These are phyloP conservation scores for Bergia sp. DNA, from an alignment of 92 coral and sea anemone genomes.

Conservation along the genomic window DNA sequence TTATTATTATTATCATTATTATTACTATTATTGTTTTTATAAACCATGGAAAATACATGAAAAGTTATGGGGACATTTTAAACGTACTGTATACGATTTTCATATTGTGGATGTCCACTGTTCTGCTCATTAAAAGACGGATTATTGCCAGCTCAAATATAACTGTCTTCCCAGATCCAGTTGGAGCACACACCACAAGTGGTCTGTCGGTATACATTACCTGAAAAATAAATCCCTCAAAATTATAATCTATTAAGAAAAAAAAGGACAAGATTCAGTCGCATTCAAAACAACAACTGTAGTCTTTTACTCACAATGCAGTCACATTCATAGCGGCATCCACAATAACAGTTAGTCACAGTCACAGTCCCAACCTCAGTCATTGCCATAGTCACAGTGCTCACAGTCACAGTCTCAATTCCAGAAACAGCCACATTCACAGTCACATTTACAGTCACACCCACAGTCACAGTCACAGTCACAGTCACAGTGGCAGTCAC, in stretches of 20 bases:
- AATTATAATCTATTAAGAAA: background rate
- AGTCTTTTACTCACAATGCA: no score
- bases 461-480: background rate
- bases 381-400: background rate
- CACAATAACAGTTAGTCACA: background rate
- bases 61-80: background rate
- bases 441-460: background rate
- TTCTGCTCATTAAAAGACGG: slow-evolving; percentile 83
- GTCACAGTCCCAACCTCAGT: background rate
- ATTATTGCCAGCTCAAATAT: slow-evolving; percentile 95
- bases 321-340: no score
- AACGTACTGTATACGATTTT: slow-evolving; percentile 96
- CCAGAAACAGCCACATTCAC: background rate
- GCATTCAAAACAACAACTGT: background rate
- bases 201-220: slow-evolving; percentile 97
- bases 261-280: no score
- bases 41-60: background rate
- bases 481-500: background rate
- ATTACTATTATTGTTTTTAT: no score
- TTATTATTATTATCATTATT: no score
- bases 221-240: slow-evolving; percentile 38
- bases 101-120: slow-evolving; percentile 46
- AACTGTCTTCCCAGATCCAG: slow-evolving; percentile 98
- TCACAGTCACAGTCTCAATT: background rate
- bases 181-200: slow-evolving; percentile 95